These are phyloP conservation scores for Nettapus auritus DNA, from an alignment of 2,113 vertebrate genomes.

Conservation along the genomic window DNA sequence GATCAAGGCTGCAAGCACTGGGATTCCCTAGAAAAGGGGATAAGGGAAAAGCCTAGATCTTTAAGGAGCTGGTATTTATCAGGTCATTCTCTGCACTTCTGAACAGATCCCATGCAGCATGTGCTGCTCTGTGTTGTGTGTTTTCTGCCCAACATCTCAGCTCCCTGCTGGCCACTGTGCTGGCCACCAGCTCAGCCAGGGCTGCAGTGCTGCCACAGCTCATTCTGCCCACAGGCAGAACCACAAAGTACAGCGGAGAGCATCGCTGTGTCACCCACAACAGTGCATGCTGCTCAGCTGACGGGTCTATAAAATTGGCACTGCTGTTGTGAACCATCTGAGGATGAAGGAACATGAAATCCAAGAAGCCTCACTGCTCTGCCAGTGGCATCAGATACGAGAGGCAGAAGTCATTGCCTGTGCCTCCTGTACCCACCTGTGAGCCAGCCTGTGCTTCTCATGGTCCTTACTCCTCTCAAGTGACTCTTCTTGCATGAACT, in stretches of 20 bases:
- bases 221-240: not conserved
- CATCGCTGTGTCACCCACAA: not conserved
- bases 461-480: not conserved
- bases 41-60: accelerated
- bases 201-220: not conserved
- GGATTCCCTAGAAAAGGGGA: not conserved
- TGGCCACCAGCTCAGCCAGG: not conserved
- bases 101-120: not conserved
- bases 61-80: not conserved
- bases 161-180: not conserved
- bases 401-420: not conserved
- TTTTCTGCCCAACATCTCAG: accelerated
- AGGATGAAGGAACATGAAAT: not conserved
- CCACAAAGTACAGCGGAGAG: not conserved
- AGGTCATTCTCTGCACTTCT: not conserved
- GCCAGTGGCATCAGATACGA: accelerated
- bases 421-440: accelerated
- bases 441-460: not conserved
- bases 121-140: not conserved
- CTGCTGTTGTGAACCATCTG: not conserved
- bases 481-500: not conserved
- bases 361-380: not conserved
- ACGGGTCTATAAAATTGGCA: not conserved
- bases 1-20: accelerated
- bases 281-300: not conserved